Base-by-base conservation (phyloP, 2,888 invertebrate genomes). In the Drosophila yooni region DNA sequence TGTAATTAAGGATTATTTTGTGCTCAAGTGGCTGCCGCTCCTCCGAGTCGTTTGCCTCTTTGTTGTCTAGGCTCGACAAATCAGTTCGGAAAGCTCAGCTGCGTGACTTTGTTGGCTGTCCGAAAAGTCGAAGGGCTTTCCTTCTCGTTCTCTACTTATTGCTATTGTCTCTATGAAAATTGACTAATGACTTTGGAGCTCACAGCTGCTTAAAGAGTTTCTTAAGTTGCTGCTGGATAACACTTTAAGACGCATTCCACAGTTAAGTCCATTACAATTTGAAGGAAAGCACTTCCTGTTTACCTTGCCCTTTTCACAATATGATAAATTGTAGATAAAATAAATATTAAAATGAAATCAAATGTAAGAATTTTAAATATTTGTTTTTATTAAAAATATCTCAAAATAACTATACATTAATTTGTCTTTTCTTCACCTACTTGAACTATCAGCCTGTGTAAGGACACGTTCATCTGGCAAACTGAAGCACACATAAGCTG, bases 1-100 rank as follows among this genome's bases (percentile, higher is more conserved):
- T 87, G 86, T 87, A 87, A 87, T 87, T 87, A 87, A 87, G 88
- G 86, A 87, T 87, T 87, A 87, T 85, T 88, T 85, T 85, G 88
- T 84, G 87, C 89, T 87, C 84, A 82, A 85, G 89, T 85, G 89
- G 79, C 74, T 59, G 70, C 50, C 63, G n/a, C 31, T 51, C 21
- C 50, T 21, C 52, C 48, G 25, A 38, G 27, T 29, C 38, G 29
- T 8, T 56, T 27, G 21, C 13, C 43, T 43, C 54, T 46, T 81
- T 77, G 77, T 84, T 89, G 89, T 89, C 89, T 89, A 74, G 85
- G 89, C 84, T 43, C 79, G 67, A 74, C 79, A 85, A 85, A 85
- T 85, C 85, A 85, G 85, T 85, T 85, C 84, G 80, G 83, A 81
- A 80, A 87, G 89, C 82, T 81, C 78, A 80, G 82, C 84, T 79